Evolutionary conservation across 2,113 vertebrate species (phyloP), one percentile per base, ranked within the genome.

Genomic region (Symphodus melops): DNA sequence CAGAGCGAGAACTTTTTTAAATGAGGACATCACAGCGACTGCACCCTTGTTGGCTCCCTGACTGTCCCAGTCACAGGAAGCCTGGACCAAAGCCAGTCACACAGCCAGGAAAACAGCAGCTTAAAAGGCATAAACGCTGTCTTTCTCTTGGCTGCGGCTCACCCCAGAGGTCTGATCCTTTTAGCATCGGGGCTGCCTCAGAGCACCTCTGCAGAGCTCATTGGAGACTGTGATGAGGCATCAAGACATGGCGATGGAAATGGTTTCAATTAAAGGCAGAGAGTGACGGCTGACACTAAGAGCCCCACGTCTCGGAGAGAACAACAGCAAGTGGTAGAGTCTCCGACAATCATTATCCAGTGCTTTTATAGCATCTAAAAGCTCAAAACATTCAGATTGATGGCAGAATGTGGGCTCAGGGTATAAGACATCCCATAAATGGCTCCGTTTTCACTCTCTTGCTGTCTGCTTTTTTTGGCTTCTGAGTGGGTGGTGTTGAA

Each of bases 181-280:
- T 85, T 68, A 84, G 64, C 67, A 39, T 72, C 4, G 52, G 6
- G 53, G 68, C 68, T 77, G 87, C 75, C 68, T 88, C 21, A 79
- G 63, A 87, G 86, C 83, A 60, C 81, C 81, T 86, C 82, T 37
- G 68, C 59, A 44, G 52, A 60, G 68, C 72, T 75, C 75, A 77
- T 68, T 42, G 79, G 81, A 82, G 77, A 85, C 65, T 58, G 49
- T 71, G 72, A 87, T 59, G 64, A 81, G 68, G 77, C 75, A 25
- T 73, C 19, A 51, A 82, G 83, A 76, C 44, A 54, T 41, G 23
- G 63, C 20, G 13, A 61, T 72, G 79, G 86, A 94, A 89, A 89
- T 84, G 61, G 89, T 90, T 93, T 91, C 88, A 94, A 92, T 93
- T 93, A 92, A 91, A 85, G 79, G 39, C 67, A 79, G 75, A 88